A percentile compares a stretch with the other conserved stretches of the same genome.
Evolutionary conservation across 2,113 vertebrate species (phyloP).

Genomic region (Trogon surrucura): DNA sequence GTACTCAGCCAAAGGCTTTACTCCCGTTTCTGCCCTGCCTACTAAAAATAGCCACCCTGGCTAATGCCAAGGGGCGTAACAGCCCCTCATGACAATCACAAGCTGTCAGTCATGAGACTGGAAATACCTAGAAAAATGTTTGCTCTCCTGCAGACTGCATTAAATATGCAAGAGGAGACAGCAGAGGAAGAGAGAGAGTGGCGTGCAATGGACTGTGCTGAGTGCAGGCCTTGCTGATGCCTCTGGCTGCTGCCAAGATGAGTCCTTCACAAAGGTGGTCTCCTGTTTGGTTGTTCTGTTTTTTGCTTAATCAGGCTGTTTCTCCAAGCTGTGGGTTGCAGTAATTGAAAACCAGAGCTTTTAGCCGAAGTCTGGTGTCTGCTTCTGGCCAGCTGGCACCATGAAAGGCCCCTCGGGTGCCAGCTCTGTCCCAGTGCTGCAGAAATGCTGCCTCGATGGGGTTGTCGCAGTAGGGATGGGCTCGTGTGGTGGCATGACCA

Average conservation of each 20-base stretch:
- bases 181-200: background rate
- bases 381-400: background rate
- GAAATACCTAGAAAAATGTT: background rate
- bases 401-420: background rate
- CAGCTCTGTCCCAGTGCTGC: background rate
- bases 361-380: background rate
- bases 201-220: background rate
- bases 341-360: background rate
- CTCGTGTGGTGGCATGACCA: rapidly evolving
- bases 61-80: background rate
- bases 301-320: background rate
- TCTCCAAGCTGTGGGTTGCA: background rate
- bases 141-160: background rate
- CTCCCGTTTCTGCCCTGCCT: background rate
- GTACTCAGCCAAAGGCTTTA: background rate
- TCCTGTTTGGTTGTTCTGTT: background rate
- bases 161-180: background rate
- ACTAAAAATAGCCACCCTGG: slow-evolving; percentile 11
- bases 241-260: rapidly evolving
- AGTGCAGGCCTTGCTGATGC: background rate
- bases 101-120: background rate
- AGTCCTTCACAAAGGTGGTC: background rate
- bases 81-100: background rate
- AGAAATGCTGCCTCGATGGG: background rate
- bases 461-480: rapidly evolving